A percentile compares a stretch with the other conserved stretches of the same genome.
phyloP scores from a whole-genome alignment of 2,888 invertebrate species.

The Didymodactylos carnosus region DNA sequence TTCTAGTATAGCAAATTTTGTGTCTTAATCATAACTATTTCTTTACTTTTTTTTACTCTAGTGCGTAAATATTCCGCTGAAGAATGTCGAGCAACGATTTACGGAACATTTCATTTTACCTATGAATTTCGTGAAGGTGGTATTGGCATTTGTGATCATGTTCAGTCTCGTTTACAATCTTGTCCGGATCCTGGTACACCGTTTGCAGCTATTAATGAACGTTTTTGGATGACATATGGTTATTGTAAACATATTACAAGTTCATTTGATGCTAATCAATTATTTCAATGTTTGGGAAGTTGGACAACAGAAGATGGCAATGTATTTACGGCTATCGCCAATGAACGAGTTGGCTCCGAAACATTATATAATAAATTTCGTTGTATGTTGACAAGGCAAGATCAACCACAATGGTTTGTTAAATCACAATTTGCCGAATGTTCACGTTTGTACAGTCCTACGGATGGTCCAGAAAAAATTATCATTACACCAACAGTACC shows the following conservation, averaged over 20 bases:
- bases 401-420: constrained; percentile 13
- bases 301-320: constrained; percentile 8
- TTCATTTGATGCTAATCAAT: constrained; percentile 7
- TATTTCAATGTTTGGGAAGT: constrained; percentile 9
- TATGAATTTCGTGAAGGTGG: constrained; percentile 13
- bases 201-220: constrained; percentile 10
- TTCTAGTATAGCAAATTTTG: no score
- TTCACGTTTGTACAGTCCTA: constrained; percentile 7
- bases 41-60: no score
- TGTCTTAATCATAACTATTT: no score
- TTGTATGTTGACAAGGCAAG: constrained; percentile 12
- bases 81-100: constrained; percentile 12
- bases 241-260: constrained; percentile 8
- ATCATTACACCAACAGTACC: constrained; percentile 10
- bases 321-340: constrained; percentile 9
- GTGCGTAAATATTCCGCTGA: constrained; percentile 1
- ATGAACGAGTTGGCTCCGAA: constrained; percentile 9
- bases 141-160: constrained; percentile 10
- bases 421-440: constrained; percentile 12
- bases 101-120: constrained; percentile 13
- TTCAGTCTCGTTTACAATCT: not conserved
- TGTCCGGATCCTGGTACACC: constrained; percentile 13
- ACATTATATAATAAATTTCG: constrained; percentile 11
- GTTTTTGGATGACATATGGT: constrained; percentile 10
- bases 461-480: constrained; percentile 7